Evolutionary conservation across 2,797 vertebrate genomes (phyloP).

Genomic region (Epinephelus awoara): DNA sequence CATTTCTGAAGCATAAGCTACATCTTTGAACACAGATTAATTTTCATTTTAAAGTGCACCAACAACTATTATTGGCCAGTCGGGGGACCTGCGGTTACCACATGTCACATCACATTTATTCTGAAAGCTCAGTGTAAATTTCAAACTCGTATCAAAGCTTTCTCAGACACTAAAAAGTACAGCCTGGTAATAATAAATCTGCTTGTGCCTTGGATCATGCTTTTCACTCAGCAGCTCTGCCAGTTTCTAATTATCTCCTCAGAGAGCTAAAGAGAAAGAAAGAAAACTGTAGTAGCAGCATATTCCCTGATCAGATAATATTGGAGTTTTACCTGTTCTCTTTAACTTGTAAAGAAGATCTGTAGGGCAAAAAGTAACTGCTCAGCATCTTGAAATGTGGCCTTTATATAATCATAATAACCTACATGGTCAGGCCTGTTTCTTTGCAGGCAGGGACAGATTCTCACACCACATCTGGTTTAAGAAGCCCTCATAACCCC

Average conservation of each 20-base stretch:
- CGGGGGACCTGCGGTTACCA: conserved; percentile 30
- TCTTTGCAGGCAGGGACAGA: neutral
- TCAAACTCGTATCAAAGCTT: conserved; percentile 42
- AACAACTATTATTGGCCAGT: conserved; percentile 37
- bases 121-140: conserved; percentile 36
- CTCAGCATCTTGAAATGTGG: conserved; percentile 14
- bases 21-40: conserved; percentile 12
- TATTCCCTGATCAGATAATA: conserved; percentile 51
- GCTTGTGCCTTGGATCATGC: conserved; percentile 61
- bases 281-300: conserved; percentile 48
- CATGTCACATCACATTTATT: conserved; percentile 45
- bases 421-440: neutral
- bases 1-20: neutral
- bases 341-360: conserved; percentile 43
- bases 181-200: conserved; percentile 51
- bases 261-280: conserved; percentile 30
- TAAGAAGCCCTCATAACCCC: neutral
- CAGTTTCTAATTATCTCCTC: conserved; percentile 71
- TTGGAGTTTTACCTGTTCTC: conserved; percentile 45
- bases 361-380: conserved; percentile 21
- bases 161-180: conserved; percentile 27
- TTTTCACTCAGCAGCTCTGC: conserved; percentile 62
- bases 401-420: conserved; percentile 13
- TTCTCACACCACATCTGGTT: neutral
- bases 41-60: conserved; percentile 37